phyloP scores from a whole-genome alignment of 2,888 invertebrate genomes.

The Nomada lathburiana region DNA sequence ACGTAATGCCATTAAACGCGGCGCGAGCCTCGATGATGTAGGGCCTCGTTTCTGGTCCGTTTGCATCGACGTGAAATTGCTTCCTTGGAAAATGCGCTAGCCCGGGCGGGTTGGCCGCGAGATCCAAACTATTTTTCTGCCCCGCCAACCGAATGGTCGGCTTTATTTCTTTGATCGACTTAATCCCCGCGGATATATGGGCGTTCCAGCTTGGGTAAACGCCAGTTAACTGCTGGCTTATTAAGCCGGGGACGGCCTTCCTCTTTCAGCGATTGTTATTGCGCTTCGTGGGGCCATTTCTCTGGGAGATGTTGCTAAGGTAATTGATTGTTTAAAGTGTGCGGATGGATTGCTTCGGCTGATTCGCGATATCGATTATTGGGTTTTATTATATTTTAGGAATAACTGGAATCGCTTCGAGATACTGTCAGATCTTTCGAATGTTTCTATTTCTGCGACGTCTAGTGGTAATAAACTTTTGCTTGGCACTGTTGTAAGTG shows the following conservation, averaged over 20 bases:
- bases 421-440: too few species aligned
- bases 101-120: background rate
- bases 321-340: background rate
- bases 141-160: background rate
- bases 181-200: constrained; percentile 24
- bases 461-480: too few species aligned
- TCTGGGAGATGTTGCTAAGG: too few species aligned
- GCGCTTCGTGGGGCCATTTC: background rate
- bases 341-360: too few species aligned
- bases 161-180: constrained; percentile 23
- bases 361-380: too few species aligned
- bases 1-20: constrained; percentile 54
- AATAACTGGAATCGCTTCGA: too few species aligned
- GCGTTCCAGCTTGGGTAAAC: background rate
- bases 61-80: constrained; percentile 55
- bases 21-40: constrained; percentile 49
- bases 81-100: background rate
- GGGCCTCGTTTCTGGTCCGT: constrained; percentile 44
- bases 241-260: background rate
- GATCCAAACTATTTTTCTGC: constrained; percentile 38
- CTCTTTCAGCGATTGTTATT: background rate
- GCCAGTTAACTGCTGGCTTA: background rate
- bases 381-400: too few species aligned
- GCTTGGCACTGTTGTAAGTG: too few species aligned
- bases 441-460: too few species aligned